Percentiles rank a stretch among this genome's conserved stretches.
Evolutionary conservation across 2,888 invertebrate species (phyloP).

Genomic region (Ectemnius continuus): DNA sequence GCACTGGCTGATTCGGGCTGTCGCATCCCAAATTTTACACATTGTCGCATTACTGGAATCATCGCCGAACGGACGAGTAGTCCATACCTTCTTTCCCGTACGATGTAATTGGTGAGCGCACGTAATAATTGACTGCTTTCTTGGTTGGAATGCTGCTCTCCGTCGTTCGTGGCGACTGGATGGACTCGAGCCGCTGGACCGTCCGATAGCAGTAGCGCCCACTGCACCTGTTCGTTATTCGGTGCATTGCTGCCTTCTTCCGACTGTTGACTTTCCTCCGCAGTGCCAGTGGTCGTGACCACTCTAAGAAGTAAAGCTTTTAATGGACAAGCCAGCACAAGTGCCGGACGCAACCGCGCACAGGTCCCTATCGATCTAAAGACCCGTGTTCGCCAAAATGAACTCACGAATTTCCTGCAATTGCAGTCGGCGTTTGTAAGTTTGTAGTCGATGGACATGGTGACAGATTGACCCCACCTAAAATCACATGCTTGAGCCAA

Average conservation of each 20-base stretch:
- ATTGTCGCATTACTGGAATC: not conserved
- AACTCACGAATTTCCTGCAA: constrained; percentile 69
- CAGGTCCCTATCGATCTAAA: not conserved
- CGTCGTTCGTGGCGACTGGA: constrained; percentile 64
- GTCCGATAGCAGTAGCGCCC: constrained; percentile 66
- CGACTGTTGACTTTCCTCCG: constrained; percentile 64
- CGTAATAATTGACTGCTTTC: constrained; percentile 86
- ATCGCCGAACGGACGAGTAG: not conserved
- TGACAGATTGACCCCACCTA: constrained; percentile 79
- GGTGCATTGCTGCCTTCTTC: constrained; percentile 65
- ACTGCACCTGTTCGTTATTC: constrained; percentile 64
- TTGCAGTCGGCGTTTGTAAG: constrained; percentile 80
- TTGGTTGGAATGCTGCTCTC: constrained; percentile 79
- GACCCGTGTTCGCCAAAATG: not conserved
- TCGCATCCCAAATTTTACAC: too few species aligned
- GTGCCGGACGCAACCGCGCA: constrained; percentile 14
- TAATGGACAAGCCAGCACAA: not conserved
- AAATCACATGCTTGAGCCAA: constrained; percentile 84
- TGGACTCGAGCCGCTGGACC: constrained; percentile 62
- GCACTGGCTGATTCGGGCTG: too few species aligned
- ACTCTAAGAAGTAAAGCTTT: constrained; percentile 13
- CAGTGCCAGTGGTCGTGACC: constrained; percentile 49
- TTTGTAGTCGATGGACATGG: constrained; percentile 79
- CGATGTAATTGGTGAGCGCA: constrained; percentile 85
- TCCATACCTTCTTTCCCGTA: constrained; percentile 81